Percentiles rank a stretch among this genome's conserved stretches.
Evolutionary conservation across 2,113 vertebrate genomes (phyloP).

Genomic region (Platichthys flesus): DNA sequence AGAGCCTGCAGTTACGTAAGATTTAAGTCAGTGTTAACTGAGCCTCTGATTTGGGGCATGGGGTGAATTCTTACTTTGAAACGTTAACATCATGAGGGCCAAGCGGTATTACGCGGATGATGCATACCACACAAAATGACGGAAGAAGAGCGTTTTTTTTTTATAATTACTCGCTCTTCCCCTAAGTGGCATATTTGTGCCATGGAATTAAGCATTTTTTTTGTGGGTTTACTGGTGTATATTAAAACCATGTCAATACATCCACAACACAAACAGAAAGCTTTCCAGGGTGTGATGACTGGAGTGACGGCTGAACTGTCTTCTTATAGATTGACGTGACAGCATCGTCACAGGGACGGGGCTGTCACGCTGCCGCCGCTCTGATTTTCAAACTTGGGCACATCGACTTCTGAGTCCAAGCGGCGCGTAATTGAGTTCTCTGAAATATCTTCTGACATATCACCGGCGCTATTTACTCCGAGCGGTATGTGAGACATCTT

Average conservation of each 20-base stretch:
- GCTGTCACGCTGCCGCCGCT: constrained; percentile 24
- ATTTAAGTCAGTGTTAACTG: constrained; percentile 79
- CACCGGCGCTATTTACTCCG: constrained; percentile 38
- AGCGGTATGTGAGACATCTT: constrained; percentile 41
- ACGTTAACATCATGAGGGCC: constrained; percentile 43
- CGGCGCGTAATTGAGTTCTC: constrained; percentile 41
- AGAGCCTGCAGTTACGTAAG: constrained; percentile 82
- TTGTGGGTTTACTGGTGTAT: not conserved
- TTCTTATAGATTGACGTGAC: constrained; percentile 27
- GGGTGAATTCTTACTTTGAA: constrained; percentile 77
- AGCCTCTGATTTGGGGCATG: constrained; percentile 73
- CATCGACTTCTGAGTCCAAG: constrained; percentile 32
- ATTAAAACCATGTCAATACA: not conserved
- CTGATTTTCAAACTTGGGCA: constrained; percentile 41
- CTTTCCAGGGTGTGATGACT: not conserved
- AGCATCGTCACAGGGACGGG: constrained; percentile 33
- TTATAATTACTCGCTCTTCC: constrained; percentile 53
- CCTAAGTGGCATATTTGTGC: constrained; percentile 49
- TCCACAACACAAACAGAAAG: not conserved
- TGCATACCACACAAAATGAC: constrained; percentile 61
- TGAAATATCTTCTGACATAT: constrained; percentile 41
- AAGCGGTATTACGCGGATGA: constrained; percentile 17
- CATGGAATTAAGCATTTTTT: not conserved
- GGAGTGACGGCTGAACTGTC: constrained; percentile 11
- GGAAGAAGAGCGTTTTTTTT: constrained; percentile 56